These are phyloP conservation scores for Agelaius phoeniceus DNA, from an alignment of 2,113 vertebrate species.

Conservation along the genomic window DNA sequence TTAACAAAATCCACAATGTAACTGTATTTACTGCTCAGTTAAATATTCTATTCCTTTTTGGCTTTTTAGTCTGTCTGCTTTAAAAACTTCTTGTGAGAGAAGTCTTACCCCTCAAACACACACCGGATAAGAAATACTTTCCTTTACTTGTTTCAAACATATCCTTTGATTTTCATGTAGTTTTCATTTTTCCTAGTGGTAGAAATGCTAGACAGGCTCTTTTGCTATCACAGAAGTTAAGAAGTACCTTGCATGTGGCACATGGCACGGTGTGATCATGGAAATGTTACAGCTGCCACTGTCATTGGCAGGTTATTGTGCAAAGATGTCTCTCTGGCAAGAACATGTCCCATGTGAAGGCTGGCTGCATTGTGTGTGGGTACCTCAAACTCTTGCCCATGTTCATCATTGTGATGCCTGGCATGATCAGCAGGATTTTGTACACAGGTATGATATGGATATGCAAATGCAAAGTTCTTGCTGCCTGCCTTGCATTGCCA, in stretches of 20 bases:
- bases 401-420: conserved; percentile 95
- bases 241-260: neutral
- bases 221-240: neutral
- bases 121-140: neutral
- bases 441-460: conserved; percentile 78
- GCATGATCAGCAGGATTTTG: conserved; percentile 95
- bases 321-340: conserved; percentile 96
- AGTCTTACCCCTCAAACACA: neutral
- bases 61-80: neutral
- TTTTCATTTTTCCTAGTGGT: neutral
- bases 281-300: neutral
- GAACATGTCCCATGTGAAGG: conserved; percentile 96
- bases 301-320: conserved; percentile 88
- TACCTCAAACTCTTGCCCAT: conserved; percentile 96
- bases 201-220: neutral
- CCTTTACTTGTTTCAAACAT: neutral
- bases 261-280: neutral
- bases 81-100: neutral
- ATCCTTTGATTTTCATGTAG: neutral
- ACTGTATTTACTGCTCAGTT: neutral
- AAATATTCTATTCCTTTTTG: neutral
- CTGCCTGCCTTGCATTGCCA: neutral
- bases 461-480: neutral
- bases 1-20: neutral
- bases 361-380: conserved; percentile 89